Conservation (phyloP, 2,888 invertebrate species). For the Ganaspis brasiliensis region DNA sequence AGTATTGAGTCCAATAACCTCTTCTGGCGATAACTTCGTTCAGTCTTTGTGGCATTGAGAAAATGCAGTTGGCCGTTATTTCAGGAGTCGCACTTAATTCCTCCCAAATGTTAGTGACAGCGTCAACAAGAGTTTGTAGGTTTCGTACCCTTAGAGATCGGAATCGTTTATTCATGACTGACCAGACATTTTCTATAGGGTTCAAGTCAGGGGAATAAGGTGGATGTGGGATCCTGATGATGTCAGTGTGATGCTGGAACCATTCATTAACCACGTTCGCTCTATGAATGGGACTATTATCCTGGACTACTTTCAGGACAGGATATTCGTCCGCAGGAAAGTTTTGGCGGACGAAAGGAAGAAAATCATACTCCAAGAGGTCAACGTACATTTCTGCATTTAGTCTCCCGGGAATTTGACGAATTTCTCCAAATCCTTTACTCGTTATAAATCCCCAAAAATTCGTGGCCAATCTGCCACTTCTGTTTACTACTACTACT, state of each 20-base stretch:
- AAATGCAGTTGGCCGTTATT: too few species aligned
- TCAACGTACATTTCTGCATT: constrained; percentile 51
- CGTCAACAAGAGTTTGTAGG: too few species aligned
- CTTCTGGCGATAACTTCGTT: too few species aligned
- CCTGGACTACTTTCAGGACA: constrained; percentile 46
- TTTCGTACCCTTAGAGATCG: too few species aligned
- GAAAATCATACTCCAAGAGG: constrained; percentile 52
- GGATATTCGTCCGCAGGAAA: constrained; percentile 49
- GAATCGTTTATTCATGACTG: too few species aligned
- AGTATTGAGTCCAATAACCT: too few species aligned
- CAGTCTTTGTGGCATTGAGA: too few species aligned
- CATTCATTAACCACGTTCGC: constrained; percentile 50
- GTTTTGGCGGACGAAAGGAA: constrained; percentile 48
- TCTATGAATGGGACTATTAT: constrained; percentile 60
- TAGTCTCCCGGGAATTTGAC: constrained; percentile 44
- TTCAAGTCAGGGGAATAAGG: constrained; percentile 62
- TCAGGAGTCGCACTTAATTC: too few species aligned
- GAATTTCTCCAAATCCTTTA: constrained; percentile 30
- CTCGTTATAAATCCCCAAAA: constrained; percentile 46
- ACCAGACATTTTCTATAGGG: constrained; percentile 63
- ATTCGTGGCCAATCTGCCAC: constrained; percentile 8
- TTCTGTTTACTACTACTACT: too few species aligned
- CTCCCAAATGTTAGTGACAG: too few species aligned
- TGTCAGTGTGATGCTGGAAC: constrained; percentile 55
- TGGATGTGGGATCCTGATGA: constrained; percentile 56